These are phyloP conservation scores for Platycheirus rosarum DNA, from an alignment of 2,888 invertebrate genomes.

Conservation along the genomic window DNA sequence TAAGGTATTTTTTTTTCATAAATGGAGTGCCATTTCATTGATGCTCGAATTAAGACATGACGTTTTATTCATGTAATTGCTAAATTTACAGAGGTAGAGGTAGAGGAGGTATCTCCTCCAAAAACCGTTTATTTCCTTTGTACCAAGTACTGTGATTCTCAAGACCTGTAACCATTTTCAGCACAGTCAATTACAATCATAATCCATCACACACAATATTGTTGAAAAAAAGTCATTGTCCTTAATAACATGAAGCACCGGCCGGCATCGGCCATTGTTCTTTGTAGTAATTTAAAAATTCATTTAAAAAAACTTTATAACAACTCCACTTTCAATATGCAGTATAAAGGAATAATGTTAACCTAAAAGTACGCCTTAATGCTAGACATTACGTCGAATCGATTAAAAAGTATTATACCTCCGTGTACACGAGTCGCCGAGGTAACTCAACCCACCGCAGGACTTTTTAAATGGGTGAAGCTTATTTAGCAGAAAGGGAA, in stretches of 20 bases:
- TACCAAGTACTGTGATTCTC: not conserved
- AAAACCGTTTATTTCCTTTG: too few relatives aligned
- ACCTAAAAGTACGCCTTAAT: conserved; percentile 31
- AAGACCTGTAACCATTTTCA: conserved; percentile 8
- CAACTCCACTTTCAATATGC: conserved; percentile 17
- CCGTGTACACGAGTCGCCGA: conserved; percentile 9
- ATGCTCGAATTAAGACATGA: too few relatives aligned
- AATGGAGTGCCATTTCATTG: too few relatives aligned
- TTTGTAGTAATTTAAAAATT: conserved; percentile 45
- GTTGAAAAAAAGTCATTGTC: conserved; percentile 5
- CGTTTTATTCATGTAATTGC: too few relatives aligned
- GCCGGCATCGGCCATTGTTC: conserved; percentile 17
- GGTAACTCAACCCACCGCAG: not conserved
- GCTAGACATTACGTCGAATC: conserved; percentile 33
- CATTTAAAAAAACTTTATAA: conserved; percentile 34
- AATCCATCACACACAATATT: not conserved
- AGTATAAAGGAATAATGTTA: conserved; percentile 3
- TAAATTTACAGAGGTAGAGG: too few relatives aligned
- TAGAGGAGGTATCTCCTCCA: too few relatives aligned
- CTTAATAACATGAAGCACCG: conserved; percentile 28
- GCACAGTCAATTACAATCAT: not conserved
- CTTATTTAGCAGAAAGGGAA: too few relatives aligned
- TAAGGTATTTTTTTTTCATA: too few relatives aligned
- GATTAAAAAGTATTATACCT: conserved; percentile 32
- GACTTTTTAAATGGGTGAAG: conserved; percentile 6